Evolutionary conservation across 2,113 vertebrate species (phyloP).

Genomic region (Glaucidium brasilianum): DNA sequence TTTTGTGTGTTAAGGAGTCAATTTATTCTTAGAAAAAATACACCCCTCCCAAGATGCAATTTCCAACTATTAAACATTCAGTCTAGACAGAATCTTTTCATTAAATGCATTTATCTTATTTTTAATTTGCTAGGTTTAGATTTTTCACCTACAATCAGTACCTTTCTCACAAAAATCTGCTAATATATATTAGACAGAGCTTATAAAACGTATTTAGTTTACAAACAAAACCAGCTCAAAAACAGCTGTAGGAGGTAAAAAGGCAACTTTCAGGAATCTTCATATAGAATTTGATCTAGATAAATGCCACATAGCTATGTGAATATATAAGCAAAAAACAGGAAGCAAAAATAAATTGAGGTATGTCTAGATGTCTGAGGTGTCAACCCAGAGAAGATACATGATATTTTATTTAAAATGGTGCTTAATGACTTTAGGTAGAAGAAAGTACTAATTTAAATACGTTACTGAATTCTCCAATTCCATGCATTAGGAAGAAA

Average conservation of each 20-base stretch:
- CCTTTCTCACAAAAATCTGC: not conserved
- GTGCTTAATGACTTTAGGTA: not conserved
- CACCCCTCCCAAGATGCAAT: rapidly evolving
- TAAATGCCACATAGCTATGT: not conserved
- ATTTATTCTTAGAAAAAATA: not conserved
- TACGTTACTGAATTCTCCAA: not conserved
- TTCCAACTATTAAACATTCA: not conserved
- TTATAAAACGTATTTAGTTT: not conserved
- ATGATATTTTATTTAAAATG: not conserved
- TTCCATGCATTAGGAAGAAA: not conserved
- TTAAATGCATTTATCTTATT: not conserved
- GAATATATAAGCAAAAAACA: not conserved
- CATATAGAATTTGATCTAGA: not conserved
- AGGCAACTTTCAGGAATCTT: not conserved
- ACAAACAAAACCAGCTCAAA: not conserved
- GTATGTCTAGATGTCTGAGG: not conserved
- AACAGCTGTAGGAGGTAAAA: not conserved
- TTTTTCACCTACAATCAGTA: not conserved
- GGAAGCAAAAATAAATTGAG: not conserved
- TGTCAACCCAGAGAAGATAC: not conserved
- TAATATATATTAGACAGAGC: not conserved
- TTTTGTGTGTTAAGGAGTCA: not conserved
- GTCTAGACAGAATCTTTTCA: not conserved
- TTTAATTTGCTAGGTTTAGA: not conserved
- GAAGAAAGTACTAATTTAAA: not conserved